These are phyloP conservation scores for Molossus alvarezi DNA, from an alignment of 2,797 vertebrate genomes.

Conservation along the genomic window DNA sequence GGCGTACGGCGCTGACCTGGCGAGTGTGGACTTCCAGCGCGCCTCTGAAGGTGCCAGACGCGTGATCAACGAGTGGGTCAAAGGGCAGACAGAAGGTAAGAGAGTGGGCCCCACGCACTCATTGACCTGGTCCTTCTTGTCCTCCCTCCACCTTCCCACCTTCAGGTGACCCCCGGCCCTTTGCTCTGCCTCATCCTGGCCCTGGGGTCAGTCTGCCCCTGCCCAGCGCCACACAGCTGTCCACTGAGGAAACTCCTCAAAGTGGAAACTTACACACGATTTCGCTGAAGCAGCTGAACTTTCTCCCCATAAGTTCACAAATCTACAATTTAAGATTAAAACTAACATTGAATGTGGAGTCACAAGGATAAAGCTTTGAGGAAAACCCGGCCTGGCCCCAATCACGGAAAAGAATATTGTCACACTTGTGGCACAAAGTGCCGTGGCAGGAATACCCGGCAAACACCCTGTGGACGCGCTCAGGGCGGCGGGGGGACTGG, in stretches of 20 bases:
- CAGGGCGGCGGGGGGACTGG: neutral
- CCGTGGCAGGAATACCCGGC: neutral
- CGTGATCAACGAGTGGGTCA: slow-evolving; percentile 96
- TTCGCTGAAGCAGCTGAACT: neutral
- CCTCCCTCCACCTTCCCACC: neutral
- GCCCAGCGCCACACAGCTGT: neutral
- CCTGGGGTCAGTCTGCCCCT: neutral
- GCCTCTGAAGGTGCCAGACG: slow-evolving; percentile 90
- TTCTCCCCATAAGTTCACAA: neutral
- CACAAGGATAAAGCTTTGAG: neutral
- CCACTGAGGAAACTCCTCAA: neutral
- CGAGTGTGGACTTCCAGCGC: slow-evolving; percentile 93
- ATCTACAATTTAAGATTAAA: slow-evolving; percentile 2
- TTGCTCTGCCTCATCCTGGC: neutral
- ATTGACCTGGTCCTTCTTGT: neutral
- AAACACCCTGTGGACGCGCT: neutral
- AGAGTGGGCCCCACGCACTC: neutral
- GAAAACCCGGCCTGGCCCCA: neutral
- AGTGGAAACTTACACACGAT: neutral
- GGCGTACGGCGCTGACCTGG: slow-evolving; percentile 94
- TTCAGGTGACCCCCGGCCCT: neutral
- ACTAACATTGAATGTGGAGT: neutral
- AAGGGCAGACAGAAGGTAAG: slow-evolving; percentile 95
- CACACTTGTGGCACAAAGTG: neutral
- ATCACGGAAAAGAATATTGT: neutral